Conservation (phyloP, 2,113 vertebrate genomes). For the Sula dactylatra region DNA sequence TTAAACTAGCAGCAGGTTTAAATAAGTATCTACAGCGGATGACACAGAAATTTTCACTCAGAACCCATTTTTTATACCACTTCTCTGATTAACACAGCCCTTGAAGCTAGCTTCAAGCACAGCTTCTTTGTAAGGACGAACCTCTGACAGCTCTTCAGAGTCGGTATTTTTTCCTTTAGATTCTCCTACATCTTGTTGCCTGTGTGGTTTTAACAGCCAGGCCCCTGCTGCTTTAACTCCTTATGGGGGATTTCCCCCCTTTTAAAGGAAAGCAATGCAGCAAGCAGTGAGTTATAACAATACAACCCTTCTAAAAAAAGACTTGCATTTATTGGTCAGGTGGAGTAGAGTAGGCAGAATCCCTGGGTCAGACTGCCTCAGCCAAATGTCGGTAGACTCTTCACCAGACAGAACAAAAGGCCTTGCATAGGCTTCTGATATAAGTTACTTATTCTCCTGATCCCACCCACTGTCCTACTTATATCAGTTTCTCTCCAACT, state of each 20-base stretch:
- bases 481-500: background rate
- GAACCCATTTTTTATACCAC: background rate
- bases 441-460: background rate
- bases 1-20: background rate
- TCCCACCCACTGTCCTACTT: background rate
- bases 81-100: conserved; percentile 8
- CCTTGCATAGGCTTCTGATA: background rate
- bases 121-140: background rate
- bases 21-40: background rate
- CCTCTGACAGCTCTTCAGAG: background rate
- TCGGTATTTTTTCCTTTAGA: background rate
- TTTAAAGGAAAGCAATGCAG: conserved; percentile 13
- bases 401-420: background rate
- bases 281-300: background rate
- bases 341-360: conserved; percentile 18
- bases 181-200: conserved; percentile 9
- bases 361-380: background rate
- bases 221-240: background rate
- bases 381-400: background rate
- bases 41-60: background rate
- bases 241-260: background rate
- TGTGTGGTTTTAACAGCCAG: background rate
- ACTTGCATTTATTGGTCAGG: background rate
- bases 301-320: background rate
- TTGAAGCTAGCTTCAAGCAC: background rate